These are phyloP conservation scores for Pachycephala philippinensis DNA, from an alignment of 2,113 vertebrate species.

Conservation along the genomic window DNA sequence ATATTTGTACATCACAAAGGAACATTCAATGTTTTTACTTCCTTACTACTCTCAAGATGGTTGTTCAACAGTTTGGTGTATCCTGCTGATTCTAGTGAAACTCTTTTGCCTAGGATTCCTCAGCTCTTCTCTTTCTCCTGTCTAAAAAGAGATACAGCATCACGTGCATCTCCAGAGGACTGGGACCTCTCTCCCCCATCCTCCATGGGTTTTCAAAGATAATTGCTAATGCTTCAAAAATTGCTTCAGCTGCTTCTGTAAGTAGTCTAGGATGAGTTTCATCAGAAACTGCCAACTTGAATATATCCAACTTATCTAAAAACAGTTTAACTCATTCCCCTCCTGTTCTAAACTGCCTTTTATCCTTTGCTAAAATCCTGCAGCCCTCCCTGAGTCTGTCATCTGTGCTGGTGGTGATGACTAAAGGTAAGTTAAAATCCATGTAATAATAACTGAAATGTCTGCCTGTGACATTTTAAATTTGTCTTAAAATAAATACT, in stretches of 20 bases:
- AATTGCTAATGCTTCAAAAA: neutral
- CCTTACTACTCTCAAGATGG: neutral
- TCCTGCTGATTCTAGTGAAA: neutral
- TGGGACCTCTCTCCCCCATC: neutral
- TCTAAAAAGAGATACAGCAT: neutral
- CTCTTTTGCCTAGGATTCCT: neutral
- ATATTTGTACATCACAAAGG: neutral
- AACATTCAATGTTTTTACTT: neutral
- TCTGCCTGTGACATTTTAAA: neutral
- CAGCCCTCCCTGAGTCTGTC: neutral
- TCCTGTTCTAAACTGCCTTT: neutral
- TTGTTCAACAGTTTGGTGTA: neutral
- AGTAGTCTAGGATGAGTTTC: neutral
- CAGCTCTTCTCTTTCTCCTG: neutral
- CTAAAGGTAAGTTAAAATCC: neutral
- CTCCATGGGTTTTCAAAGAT: neutral
- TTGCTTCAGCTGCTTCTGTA: neutral
- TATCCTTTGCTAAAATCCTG: neutral
- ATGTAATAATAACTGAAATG: neutral
- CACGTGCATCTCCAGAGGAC: neutral
- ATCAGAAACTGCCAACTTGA: neutral
- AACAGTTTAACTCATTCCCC: neutral
- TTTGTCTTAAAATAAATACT: neutral
- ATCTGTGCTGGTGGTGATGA: neutral
- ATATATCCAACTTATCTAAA: neutral